Base-by-base conservation (phyloP, 2,113 vertebrate species). In the Lota lota region DNA sequence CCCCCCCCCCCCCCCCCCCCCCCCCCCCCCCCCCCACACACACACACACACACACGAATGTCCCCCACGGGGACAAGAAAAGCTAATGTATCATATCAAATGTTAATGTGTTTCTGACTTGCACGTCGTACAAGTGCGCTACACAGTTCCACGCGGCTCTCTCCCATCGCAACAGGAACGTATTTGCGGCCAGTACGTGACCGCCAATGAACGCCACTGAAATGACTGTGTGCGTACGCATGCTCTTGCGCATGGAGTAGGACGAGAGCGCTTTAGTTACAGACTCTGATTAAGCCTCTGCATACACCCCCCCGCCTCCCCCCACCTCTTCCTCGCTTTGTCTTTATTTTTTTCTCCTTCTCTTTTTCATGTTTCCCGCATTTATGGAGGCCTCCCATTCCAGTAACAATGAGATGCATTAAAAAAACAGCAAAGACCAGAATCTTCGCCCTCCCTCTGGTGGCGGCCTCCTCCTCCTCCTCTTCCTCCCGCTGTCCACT, bases 361-460 rank as follows among this genome's bases (percentile, higher is more conserved):
- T 69, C 58, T 53, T 73, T n/a, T 66, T 47, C 10, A 50, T 53
- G 53, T 28, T 24, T 75, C 71, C 73, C 65, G 61, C 76, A 65
- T 60, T 67, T 70, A 76, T 76, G 16, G 73, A 74, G 63, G 66
- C 67, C 67, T 80, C 59, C 61, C 81, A 64, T 79, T 81, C 54
- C 40, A 14, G 40, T 80, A 74, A 75, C 85, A 86, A 88, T 88
- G 78, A 84, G 69, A 86, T 86, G 74, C 83, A 88, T 86, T 86
- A 84, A 86, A 84, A 86, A 85, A 64, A 61, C 3, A 40, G 28
- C 68, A 74, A 64, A 28, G 21, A 47, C 59, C 68, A 53, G 22
- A 40, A 20, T 14, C 19, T 14, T 51, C 51, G n/a, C 20, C 77
- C 64, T 68, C 70, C 62, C 21, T 50, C 61, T 51, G 2, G 11